These are phyloP conservation scores for Zaprionus inermis DNA, from an alignment of 1,140 invertebrate species.

Conservation along the genomic window DNA sequence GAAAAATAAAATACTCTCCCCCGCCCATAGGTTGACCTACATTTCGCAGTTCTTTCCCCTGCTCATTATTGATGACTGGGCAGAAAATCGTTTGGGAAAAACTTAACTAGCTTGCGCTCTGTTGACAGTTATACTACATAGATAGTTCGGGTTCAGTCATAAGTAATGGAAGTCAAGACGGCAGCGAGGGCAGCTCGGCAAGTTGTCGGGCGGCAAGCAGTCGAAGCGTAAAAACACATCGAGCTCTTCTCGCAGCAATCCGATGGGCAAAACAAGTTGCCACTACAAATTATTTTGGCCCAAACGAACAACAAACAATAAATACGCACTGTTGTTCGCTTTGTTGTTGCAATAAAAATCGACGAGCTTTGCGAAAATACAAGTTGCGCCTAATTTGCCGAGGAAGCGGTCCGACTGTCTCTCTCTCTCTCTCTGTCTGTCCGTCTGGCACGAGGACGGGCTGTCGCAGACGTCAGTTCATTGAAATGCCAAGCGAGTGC, in stretches of 20 bases:
- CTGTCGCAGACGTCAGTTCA: conserved; percentile 46
- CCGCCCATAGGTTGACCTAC: conserved; percentile 49
- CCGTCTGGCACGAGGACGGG: conserved; percentile 2
- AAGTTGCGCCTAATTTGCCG: conserved; percentile 59
- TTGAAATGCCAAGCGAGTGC: conserved; percentile 68
- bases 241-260: conserved; percentile 32
- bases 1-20: conserved; percentile 20
- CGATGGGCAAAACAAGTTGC: conserved; percentile 51
- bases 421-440: conserved; percentile 12
- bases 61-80: conserved; percentile 68
- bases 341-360: conserved; percentile 68
- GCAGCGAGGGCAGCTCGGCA: conserved; percentile 33
- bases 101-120: conserved; percentile 51
- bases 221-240: background rate
- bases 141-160: conserved; percentile 56
- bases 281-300: conserved; percentile 64
- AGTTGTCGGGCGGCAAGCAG: conserved; percentile 6
- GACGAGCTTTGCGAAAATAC: conserved; percentile 75
- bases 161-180: conserved; percentile 56
- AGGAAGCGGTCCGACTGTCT: conserved; percentile 17
- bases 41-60: conserved; percentile 16
- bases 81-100: conserved; percentile 53
- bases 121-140: conserved; percentile 53
- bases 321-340: conserved; percentile 55
- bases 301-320: conserved; percentile 63